phyloP scores from a whole-genome alignment of 2,113 vertebrate species.

The Poeciliopsis retropinna region DNA sequence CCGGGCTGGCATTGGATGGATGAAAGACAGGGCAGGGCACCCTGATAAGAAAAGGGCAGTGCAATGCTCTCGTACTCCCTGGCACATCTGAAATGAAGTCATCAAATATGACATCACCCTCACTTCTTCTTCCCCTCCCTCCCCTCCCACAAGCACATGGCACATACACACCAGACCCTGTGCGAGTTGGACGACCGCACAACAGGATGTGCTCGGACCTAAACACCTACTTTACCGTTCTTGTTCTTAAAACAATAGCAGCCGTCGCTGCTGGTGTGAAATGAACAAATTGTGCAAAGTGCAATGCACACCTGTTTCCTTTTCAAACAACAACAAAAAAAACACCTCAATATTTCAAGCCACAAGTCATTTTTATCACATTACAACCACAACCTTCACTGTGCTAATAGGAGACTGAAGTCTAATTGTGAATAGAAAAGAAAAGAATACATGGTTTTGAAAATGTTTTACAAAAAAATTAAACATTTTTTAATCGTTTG shows the following conservation, averaged over 20 bases:
- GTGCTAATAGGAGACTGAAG: neutral
- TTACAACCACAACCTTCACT: neutral
- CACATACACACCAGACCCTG: conserved; percentile 5
- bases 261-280: conserved; percentile 10
- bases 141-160: conserved; percentile 36
- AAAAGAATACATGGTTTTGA: neutral
- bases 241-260: conserved; percentile 16
- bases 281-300: neutral
- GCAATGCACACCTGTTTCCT: neutral
- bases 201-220: conserved; percentile 24
- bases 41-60: conserved; percentile 49
- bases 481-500: too few species aligned
- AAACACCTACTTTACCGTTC: neutral
- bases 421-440: too few species aligned
- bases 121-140: conserved; percentile 16
- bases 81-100: conserved; percentile 70
- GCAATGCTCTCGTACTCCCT: conserved; percentile 40
- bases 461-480: neutral
- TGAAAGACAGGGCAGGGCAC: conserved; percentile 27
- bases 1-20: conserved; percentile 31
- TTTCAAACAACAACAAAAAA: neutral
- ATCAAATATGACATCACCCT: conserved; percentile 72
- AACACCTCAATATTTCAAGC: neutral
- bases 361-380: neutral
- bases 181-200: conserved; percentile 25